A percentile compares a stretch with the other conserved stretches of the same genome.
phyloP scores from a whole-genome alignment of 1,140 invertebrate species.

The Tetraneura akinire region DNA sequence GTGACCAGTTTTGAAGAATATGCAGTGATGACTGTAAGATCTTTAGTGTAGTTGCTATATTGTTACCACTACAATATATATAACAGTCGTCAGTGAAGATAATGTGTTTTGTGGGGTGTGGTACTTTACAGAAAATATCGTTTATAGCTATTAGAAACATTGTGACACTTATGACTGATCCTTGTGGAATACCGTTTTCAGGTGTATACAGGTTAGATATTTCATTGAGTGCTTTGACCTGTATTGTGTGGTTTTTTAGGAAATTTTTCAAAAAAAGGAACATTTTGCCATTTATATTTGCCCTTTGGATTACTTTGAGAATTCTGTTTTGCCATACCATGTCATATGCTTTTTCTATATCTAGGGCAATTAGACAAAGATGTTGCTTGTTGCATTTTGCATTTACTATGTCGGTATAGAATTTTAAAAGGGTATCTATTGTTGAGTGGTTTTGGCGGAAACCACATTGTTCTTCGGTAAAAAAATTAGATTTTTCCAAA shows the following conservation, averaged over 20 bases:
- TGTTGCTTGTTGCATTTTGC: conserved; percentile 5
- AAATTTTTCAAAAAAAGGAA: too few relatives aligned
- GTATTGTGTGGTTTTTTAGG: too few relatives aligned
- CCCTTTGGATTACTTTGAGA: background rate
- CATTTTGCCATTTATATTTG: too few relatives aligned
- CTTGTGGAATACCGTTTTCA: too few relatives aligned
- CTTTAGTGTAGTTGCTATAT: background rate
- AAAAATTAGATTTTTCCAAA: background rate
- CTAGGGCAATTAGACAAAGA: background rate
- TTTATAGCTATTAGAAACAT: too few relatives aligned
- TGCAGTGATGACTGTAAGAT: background rate
- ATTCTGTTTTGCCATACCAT: conserved; percentile 16
- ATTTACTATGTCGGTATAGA: background rate
- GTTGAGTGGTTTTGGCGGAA: background rate
- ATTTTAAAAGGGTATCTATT: background rate
- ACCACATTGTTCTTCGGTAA: background rate
- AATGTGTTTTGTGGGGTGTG: too few relatives aligned
- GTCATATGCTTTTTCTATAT: background rate
- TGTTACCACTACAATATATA: too few relatives aligned
- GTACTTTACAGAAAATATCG: too few relatives aligned
- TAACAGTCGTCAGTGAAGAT: too few relatives aligned
- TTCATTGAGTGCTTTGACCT: too few relatives aligned
- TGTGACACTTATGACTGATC: too few relatives aligned
- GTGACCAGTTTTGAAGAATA: background rate
- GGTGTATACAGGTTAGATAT: too few relatives aligned